Percentiles rank a stretch among this genome's conserved stretches.
Evolutionary conservation across 2,888 invertebrate species (phyloP).

Genomic region (Cheilosia urbana): DNA sequence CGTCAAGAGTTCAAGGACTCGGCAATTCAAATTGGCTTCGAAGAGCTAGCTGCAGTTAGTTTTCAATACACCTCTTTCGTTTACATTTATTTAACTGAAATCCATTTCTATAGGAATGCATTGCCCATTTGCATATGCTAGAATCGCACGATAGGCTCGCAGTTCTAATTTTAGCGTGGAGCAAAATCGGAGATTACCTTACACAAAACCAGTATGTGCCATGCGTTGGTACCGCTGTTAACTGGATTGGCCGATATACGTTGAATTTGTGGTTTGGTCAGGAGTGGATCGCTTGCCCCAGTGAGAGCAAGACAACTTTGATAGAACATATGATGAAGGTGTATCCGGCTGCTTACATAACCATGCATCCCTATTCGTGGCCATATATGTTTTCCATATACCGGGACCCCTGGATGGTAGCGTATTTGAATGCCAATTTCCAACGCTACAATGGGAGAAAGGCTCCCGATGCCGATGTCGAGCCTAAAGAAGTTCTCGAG

Average conservation of each 20-base stretch:
- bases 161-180: conserved; percentile 53
- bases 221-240: conserved; percentile 32
- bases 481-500: conserved; percentile 22
- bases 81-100: neutral
- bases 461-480: conserved; percentile 6
- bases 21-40: conserved; percentile 79
- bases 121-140: conserved; percentile 33
- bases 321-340: conserved; percentile 70
- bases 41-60: conserved; percentile 80
- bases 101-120: conserved; percentile 42
- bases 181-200: conserved; percentile 51
- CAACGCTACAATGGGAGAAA: conserved; percentile 52
- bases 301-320: conserved; percentile 47
- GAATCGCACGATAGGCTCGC: conserved; percentile 46
- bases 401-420: conserved; percentile 67
- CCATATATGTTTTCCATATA: conserved; percentile 69
- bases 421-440: conserved; percentile 63
- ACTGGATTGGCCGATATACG: conserved; percentile 51
- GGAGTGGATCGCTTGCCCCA: conserved; percentile 56
- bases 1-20: conserved; percentile 46
- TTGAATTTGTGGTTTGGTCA: conserved; percentile 67
- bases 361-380: conserved; percentile 63
- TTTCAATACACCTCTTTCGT: neutral
- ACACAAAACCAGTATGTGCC: conserved; percentile 36
- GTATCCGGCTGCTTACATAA: conserved; percentile 58